phyloP scores from a whole-genome alignment of 2,888 invertebrate genomes.

The Lacanobia wlatinum region DNA sequence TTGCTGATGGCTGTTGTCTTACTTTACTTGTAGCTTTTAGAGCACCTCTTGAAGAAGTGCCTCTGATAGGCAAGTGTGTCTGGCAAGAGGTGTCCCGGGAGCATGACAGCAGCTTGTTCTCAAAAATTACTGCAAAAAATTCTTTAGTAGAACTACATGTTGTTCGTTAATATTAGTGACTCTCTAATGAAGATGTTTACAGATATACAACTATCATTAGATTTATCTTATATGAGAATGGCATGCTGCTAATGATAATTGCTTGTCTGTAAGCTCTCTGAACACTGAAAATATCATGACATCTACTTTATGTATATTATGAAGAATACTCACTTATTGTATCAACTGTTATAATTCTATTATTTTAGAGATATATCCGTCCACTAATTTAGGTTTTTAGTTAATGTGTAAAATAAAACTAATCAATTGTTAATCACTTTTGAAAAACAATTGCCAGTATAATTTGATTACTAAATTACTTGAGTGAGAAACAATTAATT shows the following conservation, averaged over 20 bases:
- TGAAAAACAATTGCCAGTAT: background rate
- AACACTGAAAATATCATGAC: slow-evolving; percentile 24
- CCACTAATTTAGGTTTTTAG: slow-evolving; percentile 42
- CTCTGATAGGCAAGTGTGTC: slow-evolving; percentile 96
- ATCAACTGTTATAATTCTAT: slow-evolving; percentile 23
- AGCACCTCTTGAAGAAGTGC: slow-evolving; percentile 96
- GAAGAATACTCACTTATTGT: slow-evolving; percentile 47
- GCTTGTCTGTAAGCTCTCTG: slow-evolving; percentile 20
- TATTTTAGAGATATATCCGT: slow-evolving; percentile 50
- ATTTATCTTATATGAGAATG: background rate
- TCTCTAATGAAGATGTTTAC: background rate
- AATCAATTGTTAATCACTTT: background rate
- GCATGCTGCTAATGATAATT: slow-evolving; percentile 1
- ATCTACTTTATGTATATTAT: slow-evolving; percentile 27
- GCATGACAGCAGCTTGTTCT: slow-evolving; percentile 92
- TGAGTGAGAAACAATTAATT: slow-evolving; percentile 4
- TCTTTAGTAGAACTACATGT: slow-evolving; percentile 96
- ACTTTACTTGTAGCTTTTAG: slow-evolving; percentile 96
- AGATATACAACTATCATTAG: slow-evolving; percentile 10
- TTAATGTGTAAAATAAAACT: background rate
- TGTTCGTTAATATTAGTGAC: slow-evolving; percentile 91
- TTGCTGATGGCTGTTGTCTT: slow-evolving; percentile 94
- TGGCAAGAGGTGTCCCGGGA: slow-evolving; percentile 96
- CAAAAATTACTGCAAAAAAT: slow-evolving; percentile 93
- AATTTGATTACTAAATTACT: too few relatives aligned